Conservation (phyloP, 2,888 invertebrate species). For the Drosophila atripex region DNA sequence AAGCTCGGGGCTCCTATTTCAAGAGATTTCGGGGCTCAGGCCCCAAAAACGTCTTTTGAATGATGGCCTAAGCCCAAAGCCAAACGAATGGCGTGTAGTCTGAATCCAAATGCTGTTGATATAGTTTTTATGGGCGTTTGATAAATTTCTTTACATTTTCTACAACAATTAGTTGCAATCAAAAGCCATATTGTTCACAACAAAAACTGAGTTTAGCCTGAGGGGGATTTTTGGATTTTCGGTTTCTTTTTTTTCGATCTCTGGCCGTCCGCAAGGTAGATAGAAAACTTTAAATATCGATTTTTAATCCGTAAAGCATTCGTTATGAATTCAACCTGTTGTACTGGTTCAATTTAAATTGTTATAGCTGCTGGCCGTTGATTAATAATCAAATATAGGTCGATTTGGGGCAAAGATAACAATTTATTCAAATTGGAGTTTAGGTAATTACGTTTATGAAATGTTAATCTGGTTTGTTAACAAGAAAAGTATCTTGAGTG, state of each 20-base stretch:
- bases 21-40: conserved; percentile 13
- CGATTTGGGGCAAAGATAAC: conserved; percentile 28
- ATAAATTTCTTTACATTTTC: conserved; percentile 72
- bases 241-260: conserved; percentile 29
- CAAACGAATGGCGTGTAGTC: conserved; percentile 41
- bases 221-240: conserved; percentile 18
- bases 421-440: not conserved
- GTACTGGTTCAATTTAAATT: conserved; percentile 46
- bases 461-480: not conserved
- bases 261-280: conserved; percentile 7
- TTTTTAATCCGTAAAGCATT: conserved; percentile 51
- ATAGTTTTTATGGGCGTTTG: conserved; percentile 78
- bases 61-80: conserved; percentile 67
- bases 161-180: conserved; percentile 76
- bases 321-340: conserved; percentile 44
- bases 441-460: not conserved
- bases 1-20: conserved; percentile 60
- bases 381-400: conserved; percentile 21
- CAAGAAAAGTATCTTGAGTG: not conserved
- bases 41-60: conserved; percentile 50
- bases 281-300: conserved; percentile 31
- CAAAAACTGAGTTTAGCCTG: conserved; percentile 21
- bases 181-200: conserved; percentile 70
- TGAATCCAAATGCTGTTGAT: conserved; percentile 56
- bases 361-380: conserved; percentile 21